Evolutionary conservation across 2,113 vertebrate species (phyloP), one percentile per base, ranked within the genome.

Genomic region (Archocentrus centrarchus): DNA sequence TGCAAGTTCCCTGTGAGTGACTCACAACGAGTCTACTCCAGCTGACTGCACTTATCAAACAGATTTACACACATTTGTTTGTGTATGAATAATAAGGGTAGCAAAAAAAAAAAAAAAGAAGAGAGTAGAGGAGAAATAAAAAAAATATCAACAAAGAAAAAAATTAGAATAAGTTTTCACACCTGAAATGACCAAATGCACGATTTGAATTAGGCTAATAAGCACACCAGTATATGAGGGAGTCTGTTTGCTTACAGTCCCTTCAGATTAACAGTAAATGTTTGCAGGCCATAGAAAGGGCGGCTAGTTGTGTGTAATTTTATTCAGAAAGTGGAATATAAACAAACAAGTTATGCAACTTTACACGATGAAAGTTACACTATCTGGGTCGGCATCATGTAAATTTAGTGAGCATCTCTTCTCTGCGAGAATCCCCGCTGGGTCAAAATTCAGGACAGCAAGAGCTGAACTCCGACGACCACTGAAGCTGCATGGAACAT

Each of bases 281-380:
- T n/a, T 7, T 73, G 47, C 7, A 30, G 68, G 47, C 27, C 32
- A 47, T 73, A 27, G 17, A 73, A 73, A 53, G 24, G 0, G 24
- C 5, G 5, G 44, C 3, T 32, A 70, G 44, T 44, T 55, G 68
- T 55, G 68, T 55, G 47, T n/a, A 55, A 73, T 73, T n/a, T 55
- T 32, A 73, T 73, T 70, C 66, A 73, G 68, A 73, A 55, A 55
- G 18, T 73, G 44, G 0, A 55, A 35, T n/a, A 73, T 73, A 55
- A 35, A 73, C 66, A 73, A 70, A 70, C 66, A 70, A 53, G 66
- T 70, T 70, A 73, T 73, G 47, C 7, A 73, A 53, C 44, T 73
- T 55, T 35, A n/a, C 27, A 32, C 0, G 27, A 73, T 53, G 68
- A 73, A 73, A 55, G 68, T 55, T 32, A 55, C 32, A 55, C 30